Evolutionary conservation across 2,888 invertebrate genomes (phyloP).

Genomic region (Elmis aenea): DNA sequence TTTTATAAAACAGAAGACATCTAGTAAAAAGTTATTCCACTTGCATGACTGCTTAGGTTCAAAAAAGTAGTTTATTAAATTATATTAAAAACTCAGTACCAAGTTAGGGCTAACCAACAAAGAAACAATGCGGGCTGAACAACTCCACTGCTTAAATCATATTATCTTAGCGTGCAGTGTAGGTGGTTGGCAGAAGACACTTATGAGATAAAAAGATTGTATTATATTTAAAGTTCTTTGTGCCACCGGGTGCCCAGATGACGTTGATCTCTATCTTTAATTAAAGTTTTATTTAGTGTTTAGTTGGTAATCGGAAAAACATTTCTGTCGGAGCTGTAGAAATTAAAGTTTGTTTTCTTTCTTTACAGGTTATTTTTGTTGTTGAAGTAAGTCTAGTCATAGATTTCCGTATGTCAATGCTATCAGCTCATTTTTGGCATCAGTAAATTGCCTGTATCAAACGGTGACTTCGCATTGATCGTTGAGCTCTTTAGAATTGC

Average conservation of each 20-base stretch:
- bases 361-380: no score
- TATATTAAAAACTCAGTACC: no score
- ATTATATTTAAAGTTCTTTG: constrained; percentile 28
- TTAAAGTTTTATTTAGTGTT: no score
- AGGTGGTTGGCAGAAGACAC: constrained; percentile 33
- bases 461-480: constrained; percentile 18
- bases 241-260: constrained; percentile 21
- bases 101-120: no score
- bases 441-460: constrained; percentile 17
- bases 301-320: no score
- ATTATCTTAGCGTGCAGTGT: constrained; percentile 30
- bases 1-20: no score
- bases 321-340: no score
- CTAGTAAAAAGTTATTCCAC: no score
- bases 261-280: constrained; percentile 21
- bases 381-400: constrained; percentile 8
- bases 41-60: no score
- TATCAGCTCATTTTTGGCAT: constrained; percentile 14
- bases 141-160: constrained; percentile 30
- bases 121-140: constrained; percentile 15
- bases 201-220: constrained; percentile 34
- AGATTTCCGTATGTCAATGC: constrained; percentile 13
- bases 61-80: no score
- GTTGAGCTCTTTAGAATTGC: constrained; percentile 23
- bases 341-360: no score